Percentiles rank a stretch among this genome's conserved stretches.
These are phyloP conservation scores for Drosophila glabriapex DNA, from an alignment of 2,888 invertebrate species.

Conservation along the genomic window DNA sequence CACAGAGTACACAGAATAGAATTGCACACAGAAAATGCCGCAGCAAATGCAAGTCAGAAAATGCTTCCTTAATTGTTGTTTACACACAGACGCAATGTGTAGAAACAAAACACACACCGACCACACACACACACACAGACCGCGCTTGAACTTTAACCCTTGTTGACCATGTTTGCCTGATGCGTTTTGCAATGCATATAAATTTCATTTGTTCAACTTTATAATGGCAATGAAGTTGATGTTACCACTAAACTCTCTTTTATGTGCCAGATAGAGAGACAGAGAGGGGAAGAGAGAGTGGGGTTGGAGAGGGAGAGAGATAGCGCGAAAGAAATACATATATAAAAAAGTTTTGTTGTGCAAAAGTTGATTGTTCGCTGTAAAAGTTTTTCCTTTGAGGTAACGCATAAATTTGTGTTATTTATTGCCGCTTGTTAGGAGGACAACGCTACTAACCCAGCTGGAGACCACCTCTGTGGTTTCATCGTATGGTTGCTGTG, in stretches of 20 bases:
- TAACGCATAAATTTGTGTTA: constrained; percentile 75
- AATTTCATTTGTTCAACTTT: constrained; percentile 76
- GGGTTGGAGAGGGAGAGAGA: constrained; percentile 17
- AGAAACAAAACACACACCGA: constrained; percentile 7
- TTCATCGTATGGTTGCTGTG: constrained; percentile 2
- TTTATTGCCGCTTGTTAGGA: constrained; percentile 56
- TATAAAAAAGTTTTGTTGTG: constrained; percentile 48
- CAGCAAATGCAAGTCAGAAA: constrained; percentile 24
- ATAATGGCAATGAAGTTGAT: constrained; percentile 78
- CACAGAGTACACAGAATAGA: not conserved
- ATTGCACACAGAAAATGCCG: constrained; percentile 8
- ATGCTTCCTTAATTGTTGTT: constrained; percentile 59
- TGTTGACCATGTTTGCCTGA: constrained; percentile 52
- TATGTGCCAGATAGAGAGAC: not conserved
- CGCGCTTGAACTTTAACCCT: constrained; percentile 10
- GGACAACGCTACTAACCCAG: not conserved
- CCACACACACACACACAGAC: not conserved
- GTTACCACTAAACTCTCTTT: constrained; percentile 50
- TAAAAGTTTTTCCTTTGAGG: constrained; percentile 63
- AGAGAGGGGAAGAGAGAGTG: not conserved
- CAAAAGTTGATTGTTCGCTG: constrained; percentile 60
- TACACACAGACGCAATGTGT: constrained; percentile 36
- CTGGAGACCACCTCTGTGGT: not conserved
- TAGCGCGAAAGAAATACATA: constrained; percentile 26
- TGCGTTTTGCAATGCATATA: constrained; percentile 74